Conservation (phyloP, 2,888 invertebrate genomes). For the Chrysolina haemoptera region DNA sequence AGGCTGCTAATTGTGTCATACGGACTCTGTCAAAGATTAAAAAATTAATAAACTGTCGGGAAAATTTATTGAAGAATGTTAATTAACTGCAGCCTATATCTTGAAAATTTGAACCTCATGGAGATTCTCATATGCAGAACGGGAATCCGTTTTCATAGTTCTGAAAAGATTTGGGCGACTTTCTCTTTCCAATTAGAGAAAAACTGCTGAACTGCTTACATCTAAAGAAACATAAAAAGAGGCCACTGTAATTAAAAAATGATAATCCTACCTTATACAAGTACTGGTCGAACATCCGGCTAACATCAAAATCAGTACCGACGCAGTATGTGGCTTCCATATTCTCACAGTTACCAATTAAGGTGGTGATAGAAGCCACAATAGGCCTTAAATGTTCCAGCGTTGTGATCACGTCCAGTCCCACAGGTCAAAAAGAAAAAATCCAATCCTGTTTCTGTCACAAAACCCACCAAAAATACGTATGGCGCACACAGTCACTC, state of each 20-base stretch:
- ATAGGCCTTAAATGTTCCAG: slow-evolving; percentile 72
- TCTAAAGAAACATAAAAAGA: background rate
- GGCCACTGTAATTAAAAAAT: background rate
- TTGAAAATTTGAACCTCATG: too few species aligned
- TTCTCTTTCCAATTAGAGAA: too few species aligned
- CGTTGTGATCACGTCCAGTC: slow-evolving; percentile 65
- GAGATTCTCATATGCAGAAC: too few species aligned
- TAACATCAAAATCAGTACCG: slow-evolving; percentile 74
- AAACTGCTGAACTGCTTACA: too few species aligned
- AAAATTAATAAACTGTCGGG: too few species aligned
- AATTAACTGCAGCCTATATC: too few species aligned
- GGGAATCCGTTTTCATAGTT: too few species aligned
- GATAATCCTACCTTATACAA: slow-evolving; percentile 74
- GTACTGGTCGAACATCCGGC: slow-evolving; percentile 79
- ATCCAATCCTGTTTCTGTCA: slow-evolving; percentile 42
- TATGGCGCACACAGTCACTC: slow-evolving; percentile 40
- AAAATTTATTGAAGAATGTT: too few species aligned
- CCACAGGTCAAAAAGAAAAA: slow-evolving; percentile 60
- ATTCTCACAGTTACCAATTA: slow-evolving; percentile 71
- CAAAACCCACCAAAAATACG: slow-evolving; percentile 35
- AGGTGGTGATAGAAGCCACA: slow-evolving; percentile 71
- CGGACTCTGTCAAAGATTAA: too few species aligned
- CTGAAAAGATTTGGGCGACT: background rate
- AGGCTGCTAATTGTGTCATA: too few species aligned
- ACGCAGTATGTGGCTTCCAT: slow-evolving; percentile 78